phyloP scores from a whole-genome alignment of 2,888 invertebrate species.

The Rhamphomyia laevipes region DNA sequence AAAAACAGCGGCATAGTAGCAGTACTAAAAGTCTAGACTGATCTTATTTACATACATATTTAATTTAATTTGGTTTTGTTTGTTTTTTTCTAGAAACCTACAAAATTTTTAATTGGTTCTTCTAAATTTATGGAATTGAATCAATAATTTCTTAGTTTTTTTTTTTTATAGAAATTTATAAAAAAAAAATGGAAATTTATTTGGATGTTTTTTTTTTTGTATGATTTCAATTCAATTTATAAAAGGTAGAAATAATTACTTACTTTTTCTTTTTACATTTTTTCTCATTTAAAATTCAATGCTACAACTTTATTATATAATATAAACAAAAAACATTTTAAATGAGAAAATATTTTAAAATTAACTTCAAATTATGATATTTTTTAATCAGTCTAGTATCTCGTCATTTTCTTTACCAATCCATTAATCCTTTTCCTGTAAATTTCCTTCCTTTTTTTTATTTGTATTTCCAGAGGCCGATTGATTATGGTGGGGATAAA shows the following conservation, averaged over 20 bases:
- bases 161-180: no score
- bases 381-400: conserved; percentile 39
- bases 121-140: neutral
- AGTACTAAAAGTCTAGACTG: neutral
- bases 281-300: no score
- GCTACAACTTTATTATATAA: no score
- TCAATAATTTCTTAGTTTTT: neutral
- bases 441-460: conserved; percentile 37
- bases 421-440: neutral
- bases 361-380: neutral
- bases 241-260: no score
- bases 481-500: conserved; percentile 47
- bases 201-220: no score
- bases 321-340: no score
- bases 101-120: neutral
- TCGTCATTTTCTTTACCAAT: conserved; percentile 2
- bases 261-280: no score
- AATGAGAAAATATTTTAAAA: no score
- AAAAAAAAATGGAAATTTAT: no score
- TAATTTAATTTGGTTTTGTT: neutral
- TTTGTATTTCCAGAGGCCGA: conserved; percentile 67
- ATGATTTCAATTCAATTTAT: no score
- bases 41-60: neutral
- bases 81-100: no score
- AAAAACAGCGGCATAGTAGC: neutral